These are phyloP conservation scores for Chlorodrepanis virens DNA, from an alignment of 2,113 vertebrate species.

Conservation along the genomic window DNA sequence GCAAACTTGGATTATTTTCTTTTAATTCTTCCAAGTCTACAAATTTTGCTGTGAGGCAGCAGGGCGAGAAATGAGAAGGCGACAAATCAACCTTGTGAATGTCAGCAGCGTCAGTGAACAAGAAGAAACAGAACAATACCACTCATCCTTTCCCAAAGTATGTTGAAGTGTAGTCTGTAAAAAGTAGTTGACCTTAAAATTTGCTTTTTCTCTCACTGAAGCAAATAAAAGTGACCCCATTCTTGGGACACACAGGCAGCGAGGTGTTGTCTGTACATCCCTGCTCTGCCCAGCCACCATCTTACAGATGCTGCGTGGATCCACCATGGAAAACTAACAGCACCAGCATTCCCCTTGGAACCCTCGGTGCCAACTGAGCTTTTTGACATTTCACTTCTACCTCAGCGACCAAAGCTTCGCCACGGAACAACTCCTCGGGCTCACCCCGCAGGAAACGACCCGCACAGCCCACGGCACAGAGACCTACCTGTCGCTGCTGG, in stretches of 20 bases:
- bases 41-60: background rate
- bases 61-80: background rate
- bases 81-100: background rate
- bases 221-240: background rate
- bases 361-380: background rate
- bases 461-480: accelerated
- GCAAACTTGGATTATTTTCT: background rate
- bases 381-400: background rate
- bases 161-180: background rate
- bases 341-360: background rate
- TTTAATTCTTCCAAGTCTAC: background rate
- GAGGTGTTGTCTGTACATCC: background rate
- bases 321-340: accelerated
- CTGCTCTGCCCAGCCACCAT: background rate
- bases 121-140: background rate
- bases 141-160: background rate
- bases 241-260: background rate
- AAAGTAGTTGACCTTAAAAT: background rate
- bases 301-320: accelerated
- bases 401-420: accelerated
- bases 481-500: slow-evolving; percentile 95
- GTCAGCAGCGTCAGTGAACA: accelerated
- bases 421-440: accelerated
- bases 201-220: background rate
- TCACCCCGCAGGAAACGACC: accelerated